Evolutionary conservation across 1,140 invertebrate genomes (phyloP).

Genomic region (Drosophila suzukii): DNA sequence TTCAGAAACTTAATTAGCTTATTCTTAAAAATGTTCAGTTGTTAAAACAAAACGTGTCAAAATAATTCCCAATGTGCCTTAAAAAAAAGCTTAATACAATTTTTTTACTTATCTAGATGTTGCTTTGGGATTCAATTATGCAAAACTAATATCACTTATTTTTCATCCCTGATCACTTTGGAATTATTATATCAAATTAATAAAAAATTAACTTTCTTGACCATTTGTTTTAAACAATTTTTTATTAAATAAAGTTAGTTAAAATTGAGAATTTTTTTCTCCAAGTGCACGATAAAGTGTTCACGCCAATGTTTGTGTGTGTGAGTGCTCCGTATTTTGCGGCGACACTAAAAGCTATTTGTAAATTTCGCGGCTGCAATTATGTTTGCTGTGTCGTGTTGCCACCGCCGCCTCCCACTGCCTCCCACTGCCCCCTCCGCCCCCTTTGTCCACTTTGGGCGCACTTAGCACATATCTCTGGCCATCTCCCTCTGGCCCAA

Average conservation of each 20-base stretch:
- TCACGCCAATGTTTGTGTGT: constrained; percentile 4
- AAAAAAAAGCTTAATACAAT: too few species aligned
- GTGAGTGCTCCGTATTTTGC: constrained; percentile 61
- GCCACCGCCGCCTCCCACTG: constrained; percentile 18
- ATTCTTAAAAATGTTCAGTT: too few species aligned
- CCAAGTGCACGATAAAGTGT: constrained; percentile 13
- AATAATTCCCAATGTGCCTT: not conserved
- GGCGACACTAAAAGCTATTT: constrained; percentile 82
- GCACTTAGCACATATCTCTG: constrained; percentile 52
- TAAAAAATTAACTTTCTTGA: too few species aligned
- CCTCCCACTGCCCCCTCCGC: not conserved
- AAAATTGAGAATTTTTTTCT: not conserved
- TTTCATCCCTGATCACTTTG: too few species aligned
- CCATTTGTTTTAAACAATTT: too few species aligned
- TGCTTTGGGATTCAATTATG: too few species aligned
- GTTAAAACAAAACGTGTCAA: too few species aligned
- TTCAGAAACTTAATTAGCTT: too few species aligned
- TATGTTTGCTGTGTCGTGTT: constrained; percentile 75
- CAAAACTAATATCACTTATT: too few species aligned
- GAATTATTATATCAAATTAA: too few species aligned
- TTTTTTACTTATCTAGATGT: too few species aligned
- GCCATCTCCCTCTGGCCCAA: constrained; percentile 4
- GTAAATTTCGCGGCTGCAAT: constrained; percentile 82
- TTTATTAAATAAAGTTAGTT: not conserved
- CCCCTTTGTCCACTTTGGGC: constrained; percentile 12